phyloP scores from a whole-genome alignment of 1,140 invertebrate genomes.

The Drosophila navojoa region DNA sequence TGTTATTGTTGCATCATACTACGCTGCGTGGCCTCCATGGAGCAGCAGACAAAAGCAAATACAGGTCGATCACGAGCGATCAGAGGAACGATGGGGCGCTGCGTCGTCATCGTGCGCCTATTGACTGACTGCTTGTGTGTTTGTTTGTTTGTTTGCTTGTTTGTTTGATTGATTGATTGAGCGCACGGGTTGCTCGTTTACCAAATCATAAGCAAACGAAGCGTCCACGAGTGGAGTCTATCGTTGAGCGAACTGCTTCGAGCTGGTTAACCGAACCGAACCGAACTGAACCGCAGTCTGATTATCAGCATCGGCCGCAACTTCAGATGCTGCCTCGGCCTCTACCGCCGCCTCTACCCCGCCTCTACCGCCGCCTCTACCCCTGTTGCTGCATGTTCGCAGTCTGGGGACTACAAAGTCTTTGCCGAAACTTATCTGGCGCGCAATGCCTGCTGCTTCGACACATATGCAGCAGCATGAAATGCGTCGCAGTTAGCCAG shows the following conservation, averaged over 20 bases:
- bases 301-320: background rate
- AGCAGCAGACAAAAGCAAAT: slow-evolving; percentile 38
- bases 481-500: slow-evolving; percentile 63
- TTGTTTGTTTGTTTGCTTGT: slow-evolving; percentile 25
- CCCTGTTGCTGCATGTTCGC: background rate
- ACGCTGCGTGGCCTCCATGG: slow-evolving; percentile 50
- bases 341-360: background rate
- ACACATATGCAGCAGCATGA: background rate
- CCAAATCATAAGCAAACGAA: slow-evolving; percentile 10
- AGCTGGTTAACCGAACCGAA: slow-evolving; percentile 12
- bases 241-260: background rate
- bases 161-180: slow-evolving; percentile 33
- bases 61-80: slow-evolving; percentile 11
- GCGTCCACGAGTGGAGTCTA: background rate
- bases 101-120: slow-evolving; percentile 53
- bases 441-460: slow-evolving; percentile 46
- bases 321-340: background rate
- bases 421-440: slow-evolving; percentile 78
- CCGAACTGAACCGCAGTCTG: background rate
- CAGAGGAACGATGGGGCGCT: background rate
- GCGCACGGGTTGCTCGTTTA: slow-evolving; percentile 38
- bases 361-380: background rate
- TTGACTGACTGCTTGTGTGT: slow-evolving; percentile 22
- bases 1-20: slow-evolving; percentile 73
- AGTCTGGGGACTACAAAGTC: slow-evolving; percentile 65